Conservation (phyloP, 2,797 vertebrate genomes). For the Octomys mimax region DNA sequence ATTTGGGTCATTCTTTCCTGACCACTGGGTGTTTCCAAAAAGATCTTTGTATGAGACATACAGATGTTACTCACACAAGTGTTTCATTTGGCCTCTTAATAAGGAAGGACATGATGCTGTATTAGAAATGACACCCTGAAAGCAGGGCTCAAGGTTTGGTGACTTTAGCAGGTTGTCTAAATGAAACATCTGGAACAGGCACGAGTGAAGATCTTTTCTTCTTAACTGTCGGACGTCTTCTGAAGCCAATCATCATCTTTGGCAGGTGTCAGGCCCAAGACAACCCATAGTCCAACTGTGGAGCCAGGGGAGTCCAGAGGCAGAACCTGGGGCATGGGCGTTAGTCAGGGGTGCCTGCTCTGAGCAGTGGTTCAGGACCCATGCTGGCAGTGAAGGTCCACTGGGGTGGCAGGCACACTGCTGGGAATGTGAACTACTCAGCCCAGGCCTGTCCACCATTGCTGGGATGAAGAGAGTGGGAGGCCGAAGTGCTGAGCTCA, state of each 20-base stretch:
- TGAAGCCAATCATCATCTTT: neutral
- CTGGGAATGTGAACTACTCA: neutral
- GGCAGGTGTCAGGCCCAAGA: neutral
- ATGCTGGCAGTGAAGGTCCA: neutral
- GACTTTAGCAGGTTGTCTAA: slow-evolving; percentile 28
- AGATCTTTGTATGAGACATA: slow-evolving; percentile 45
- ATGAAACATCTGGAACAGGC: slow-evolving; percentile 16
- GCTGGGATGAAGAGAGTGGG: neutral
- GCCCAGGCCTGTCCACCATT: neutral
- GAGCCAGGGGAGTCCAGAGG: neutral
- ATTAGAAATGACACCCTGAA: neutral
- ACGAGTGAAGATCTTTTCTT: neutral
- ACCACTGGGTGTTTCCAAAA: slow-evolving; percentile 5
- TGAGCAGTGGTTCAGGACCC: neutral
- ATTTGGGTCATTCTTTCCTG: slow-evolving; percentile 50
- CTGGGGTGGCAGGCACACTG: neutral
- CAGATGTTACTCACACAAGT: slow-evolving; percentile 8
- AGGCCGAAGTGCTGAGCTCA: neutral
- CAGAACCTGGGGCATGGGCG: neutral
- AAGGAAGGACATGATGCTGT: neutral
- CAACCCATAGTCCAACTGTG: neutral
- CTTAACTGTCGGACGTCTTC: neutral
- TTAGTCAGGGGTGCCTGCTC: neutral
- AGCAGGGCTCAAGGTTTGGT: neutral
- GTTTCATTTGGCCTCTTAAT: slow-evolving; percentile 50